phyloP scores from a whole-genome alignment of 2,113 vertebrate species.

The Dinomys branickii region DNA sequence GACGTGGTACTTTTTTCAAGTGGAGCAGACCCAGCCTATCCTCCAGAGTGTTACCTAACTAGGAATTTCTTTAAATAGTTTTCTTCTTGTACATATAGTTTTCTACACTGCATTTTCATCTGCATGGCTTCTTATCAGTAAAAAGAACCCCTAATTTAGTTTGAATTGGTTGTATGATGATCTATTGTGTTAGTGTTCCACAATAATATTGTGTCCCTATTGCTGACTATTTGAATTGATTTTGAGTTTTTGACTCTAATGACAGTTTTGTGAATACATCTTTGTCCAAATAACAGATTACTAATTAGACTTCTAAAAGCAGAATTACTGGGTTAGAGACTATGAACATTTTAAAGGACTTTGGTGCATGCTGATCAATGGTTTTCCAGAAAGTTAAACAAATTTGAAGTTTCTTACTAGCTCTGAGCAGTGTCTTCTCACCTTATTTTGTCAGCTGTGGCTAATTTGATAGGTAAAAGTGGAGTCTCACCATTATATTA shows the following conservation, averaged over 20 bases:
- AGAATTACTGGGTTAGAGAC: slow-evolving; percentile 9
- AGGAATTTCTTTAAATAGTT: slow-evolving; percentile 39
- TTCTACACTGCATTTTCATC: not conserved
- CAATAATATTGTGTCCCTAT: not conserved
- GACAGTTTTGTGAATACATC: not conserved
- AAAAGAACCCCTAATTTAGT: slow-evolving; percentile 36
- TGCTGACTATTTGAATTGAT: not conserved
- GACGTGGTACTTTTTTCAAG: not conserved
- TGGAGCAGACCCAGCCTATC: not conserved
- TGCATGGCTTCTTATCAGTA: not conserved
- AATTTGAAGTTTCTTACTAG: not conserved
- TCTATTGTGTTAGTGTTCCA: not conserved
- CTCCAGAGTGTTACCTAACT: not conserved
- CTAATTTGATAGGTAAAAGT: slow-evolving; percentile 32
- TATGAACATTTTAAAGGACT: slow-evolving; percentile 22
- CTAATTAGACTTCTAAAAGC: slow-evolving; percentile 18
- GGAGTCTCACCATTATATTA: slow-evolving; percentile 12
- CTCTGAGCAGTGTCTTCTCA: not conserved
- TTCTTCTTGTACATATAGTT: slow-evolving; percentile 26
- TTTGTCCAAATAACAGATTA: slow-evolving; percentile 43
- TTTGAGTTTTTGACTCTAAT: slow-evolving; percentile 28
- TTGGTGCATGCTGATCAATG: not conserved
- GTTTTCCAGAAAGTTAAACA: slow-evolving; percentile 36
- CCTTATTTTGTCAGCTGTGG: slow-evolving; percentile 1
- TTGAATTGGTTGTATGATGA: not conserved